phyloP scores from a whole-genome alignment of 2,888 invertebrate genomes.

The Calliphora vomitoria region DNA sequence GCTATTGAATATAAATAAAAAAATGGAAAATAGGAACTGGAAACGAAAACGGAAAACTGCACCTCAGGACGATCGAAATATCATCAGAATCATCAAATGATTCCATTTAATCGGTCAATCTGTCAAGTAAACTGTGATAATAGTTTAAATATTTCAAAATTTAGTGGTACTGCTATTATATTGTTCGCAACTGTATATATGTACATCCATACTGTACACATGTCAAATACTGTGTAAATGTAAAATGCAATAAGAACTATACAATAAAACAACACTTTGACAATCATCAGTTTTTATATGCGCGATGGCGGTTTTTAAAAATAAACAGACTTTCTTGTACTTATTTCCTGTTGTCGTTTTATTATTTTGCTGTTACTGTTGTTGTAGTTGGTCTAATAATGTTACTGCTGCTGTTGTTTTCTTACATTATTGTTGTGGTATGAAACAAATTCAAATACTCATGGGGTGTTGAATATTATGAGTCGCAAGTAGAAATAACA shows the following conservation, averaged over 20 bases:
- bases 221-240: neutral
- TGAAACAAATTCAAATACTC: slow-evolving; percentile 33
- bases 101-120: too few relatives aligned
- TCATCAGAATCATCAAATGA: too few relatives aligned
- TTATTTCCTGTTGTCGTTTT: slow-evolving; percentile 5
- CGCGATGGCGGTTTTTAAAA: slow-evolving; percentile 28
- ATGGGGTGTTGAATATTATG: slow-evolving; percentile 52
- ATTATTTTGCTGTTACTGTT: slow-evolving; percentile 10
- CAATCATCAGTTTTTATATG: slow-evolving; percentile 30
- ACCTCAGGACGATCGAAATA: too few relatives aligned
- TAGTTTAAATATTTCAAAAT: too few relatives aligned
- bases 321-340: slow-evolving; percentile 35
- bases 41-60: too few relatives aligned
- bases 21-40: too few relatives aligned
- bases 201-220: slow-evolving; percentile 2
- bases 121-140: too few relatives aligned
- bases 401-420: slow-evolving; percentile 26
- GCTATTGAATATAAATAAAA: too few relatives aligned
- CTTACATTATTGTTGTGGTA: slow-evolving; percentile 31
- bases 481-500: slow-evolving; percentile 37
- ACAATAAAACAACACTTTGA: slow-evolving; percentile 17
- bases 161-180: too few relatives aligned
- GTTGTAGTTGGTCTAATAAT: neutral
- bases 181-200: too few relatives aligned
- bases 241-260: slow-evolving; percentile 13